phyloP scores from a whole-genome alignment of 2,113 vertebrate genomes.

The Ornithorhynchus anatinus region DNA sequence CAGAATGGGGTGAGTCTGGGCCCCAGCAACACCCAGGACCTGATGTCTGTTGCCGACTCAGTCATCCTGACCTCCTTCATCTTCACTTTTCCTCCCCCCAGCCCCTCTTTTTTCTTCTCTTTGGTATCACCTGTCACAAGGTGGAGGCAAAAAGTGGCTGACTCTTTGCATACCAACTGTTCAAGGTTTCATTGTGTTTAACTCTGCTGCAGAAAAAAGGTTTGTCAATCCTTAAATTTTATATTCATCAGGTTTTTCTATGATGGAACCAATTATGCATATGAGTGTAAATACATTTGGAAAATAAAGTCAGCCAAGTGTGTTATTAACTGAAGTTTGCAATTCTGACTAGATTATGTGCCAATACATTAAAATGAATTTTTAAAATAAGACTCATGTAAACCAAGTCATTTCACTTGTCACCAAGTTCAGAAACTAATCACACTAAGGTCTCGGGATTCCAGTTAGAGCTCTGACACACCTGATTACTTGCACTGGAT shows the following conservation, averaged over 20 bases:
- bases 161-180: no score
- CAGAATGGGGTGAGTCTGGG: no score
- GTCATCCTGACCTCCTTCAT: no score
- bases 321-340: constrained; percentile 31
- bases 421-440: constrained; percentile 33
- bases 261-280: not conserved
- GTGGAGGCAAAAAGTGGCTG: no score
- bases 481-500: constrained; percentile 1
- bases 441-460: constrained; percentile 12
- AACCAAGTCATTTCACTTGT: constrained; percentile 53
- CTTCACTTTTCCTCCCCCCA: no score
- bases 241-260: not conserved
- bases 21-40: no score
- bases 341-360: constrained; percentile 29
- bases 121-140: no score
- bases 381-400: constrained; percentile 55
- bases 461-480: constrained; percentile 24
- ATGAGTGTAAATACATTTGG: constrained; percentile 13
- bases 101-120: no score
- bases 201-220: no score
- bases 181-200: no score
- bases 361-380: constrained; percentile 48
- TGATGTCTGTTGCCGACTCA: no score
- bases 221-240: no score
- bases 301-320: not conserved